Conservation (phyloP, 2,888 invertebrate species). For the Suillia variegata region DNA sequence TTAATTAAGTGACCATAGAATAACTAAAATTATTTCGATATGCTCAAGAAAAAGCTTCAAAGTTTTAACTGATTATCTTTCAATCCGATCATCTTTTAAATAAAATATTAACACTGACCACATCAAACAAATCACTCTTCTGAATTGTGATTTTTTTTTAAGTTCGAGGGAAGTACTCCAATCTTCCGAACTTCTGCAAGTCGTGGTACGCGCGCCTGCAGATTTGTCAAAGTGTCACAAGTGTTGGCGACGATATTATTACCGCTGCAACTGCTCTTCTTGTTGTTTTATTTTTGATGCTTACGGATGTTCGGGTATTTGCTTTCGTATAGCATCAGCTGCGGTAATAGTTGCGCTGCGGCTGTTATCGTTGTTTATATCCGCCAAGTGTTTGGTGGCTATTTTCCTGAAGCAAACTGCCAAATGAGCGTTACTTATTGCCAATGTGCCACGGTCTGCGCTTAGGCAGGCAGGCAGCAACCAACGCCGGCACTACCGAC, state of each 20-base stretch:
- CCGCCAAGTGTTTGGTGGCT: constrained; percentile 30
- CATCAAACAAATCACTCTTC: too few relatives aligned
- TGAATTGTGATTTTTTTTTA: too few relatives aligned
- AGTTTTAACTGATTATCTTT: too few relatives aligned
- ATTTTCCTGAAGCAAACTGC: too few relatives aligned
- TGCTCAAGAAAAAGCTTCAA: too few relatives aligned
- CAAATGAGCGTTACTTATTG: constrained; percentile 53
- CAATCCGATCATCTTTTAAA: too few relatives aligned
- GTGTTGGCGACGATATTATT: constrained; percentile 30
- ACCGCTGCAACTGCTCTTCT: constrained; percentile 2
- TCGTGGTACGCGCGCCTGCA: background rate
- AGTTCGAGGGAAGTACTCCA: too few relatives aligned
- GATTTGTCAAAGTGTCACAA: constrained; percentile 37
- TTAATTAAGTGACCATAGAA: too few relatives aligned
- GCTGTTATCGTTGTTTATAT: constrained; percentile 11
- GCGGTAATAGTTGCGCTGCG: background rate
- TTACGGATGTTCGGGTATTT: constrained; percentile 20
- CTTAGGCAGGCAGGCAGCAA: too few relatives aligned
- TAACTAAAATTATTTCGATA: too few relatives aligned
- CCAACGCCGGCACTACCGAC: background rate
- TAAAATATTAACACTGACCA: too few relatives aligned
- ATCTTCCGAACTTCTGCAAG: background rate
- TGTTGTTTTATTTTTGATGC: constrained; percentile 29
- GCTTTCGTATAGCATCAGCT: background rate
- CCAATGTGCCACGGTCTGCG: constrained; percentile 43